Evolutionary conservation across 2,797 vertebrate genomes (phyloP), one percentile per base, ranked within the genome.

Genomic region (Caiman crocodilus): DNA sequence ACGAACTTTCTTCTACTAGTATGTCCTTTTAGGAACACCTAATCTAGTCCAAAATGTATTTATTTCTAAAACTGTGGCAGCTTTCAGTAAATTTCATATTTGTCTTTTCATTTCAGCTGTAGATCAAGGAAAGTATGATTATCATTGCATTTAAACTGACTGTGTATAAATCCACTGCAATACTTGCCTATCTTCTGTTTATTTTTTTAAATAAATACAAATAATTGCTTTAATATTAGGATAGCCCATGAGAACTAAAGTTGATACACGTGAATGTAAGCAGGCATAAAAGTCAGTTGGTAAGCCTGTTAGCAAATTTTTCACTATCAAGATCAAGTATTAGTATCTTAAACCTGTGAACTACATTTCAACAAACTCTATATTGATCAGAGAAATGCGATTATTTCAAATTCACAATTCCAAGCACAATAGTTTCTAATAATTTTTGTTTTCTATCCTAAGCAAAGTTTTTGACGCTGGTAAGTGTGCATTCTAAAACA

Each of bases 51-150:
- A 91, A 91, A 96, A 95, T 90, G 56, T 94, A 85, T 92, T 91
- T 96, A 84, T 89, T 96, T 86, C 93, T 94, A 95, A 93, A 84
- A 95, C 93, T 94, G 42, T 50, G 95, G 95, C 96, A 96, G 97
- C 91, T 95, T 97, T 97, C 96, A 97, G 96, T 97, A 96, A 92
- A 93, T 94, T 82, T 96, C 9, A 89, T 96, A 88, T 95, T 96
- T 96, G 94, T 86, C 88, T 64, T 67, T 92, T 84, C 92, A 95
- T 87, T 83, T 96, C 95, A 90, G 96, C 95, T 92, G 26, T 78
- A 71, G 95, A 93, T 87, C 69, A 94, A 97, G 95, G 97, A 97
- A 97, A 90, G 96, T 91, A 89, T 82, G 93, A 88, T 90, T 95
- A 93, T 90, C 84, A 88, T 91, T 1, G 87, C 79, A 50, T 95